A percentile compares a stretch with the other conserved stretches of the same genome.
phyloP scores from a whole-genome alignment of 2,113 vertebrate genomes.

The Lethenteron camtschaticum region DNA sequence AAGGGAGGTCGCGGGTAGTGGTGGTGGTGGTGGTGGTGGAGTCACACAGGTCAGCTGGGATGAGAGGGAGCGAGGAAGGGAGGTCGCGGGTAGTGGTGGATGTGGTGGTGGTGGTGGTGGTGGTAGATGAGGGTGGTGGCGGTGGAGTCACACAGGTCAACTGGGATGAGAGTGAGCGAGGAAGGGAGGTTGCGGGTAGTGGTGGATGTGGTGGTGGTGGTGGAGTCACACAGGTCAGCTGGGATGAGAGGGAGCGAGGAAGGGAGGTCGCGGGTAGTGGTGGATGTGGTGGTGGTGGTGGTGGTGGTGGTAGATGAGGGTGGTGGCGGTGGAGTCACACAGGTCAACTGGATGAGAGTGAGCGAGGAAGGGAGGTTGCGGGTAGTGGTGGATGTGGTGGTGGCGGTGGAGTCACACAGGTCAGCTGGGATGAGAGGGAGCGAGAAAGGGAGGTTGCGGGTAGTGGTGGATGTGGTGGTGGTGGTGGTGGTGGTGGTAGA shows the following conservation, averaged over 20 bases:
- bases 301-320: no score
- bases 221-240: background rate
- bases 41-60: background rate
- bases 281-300: no score
- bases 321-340: no score
- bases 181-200: background rate
- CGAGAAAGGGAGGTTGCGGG: no score
- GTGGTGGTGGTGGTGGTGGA: background rate
- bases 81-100: no score
- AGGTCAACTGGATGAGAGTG: background rate
- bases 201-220: no score
- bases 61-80: background rate
- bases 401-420: background rate
- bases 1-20: background rate
- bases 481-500: no score
- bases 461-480: no score
- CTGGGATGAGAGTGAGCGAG: background rate
- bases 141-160: no score
- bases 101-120: no score
- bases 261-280: no score
- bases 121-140: no score
- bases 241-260: background rate
- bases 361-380: background rate
- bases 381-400: background rate
- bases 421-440: background rate